Evolutionary conservation across 2,888 invertebrate genomes (phyloP).

Genomic region (Caenorhabditis angaria): DNA sequence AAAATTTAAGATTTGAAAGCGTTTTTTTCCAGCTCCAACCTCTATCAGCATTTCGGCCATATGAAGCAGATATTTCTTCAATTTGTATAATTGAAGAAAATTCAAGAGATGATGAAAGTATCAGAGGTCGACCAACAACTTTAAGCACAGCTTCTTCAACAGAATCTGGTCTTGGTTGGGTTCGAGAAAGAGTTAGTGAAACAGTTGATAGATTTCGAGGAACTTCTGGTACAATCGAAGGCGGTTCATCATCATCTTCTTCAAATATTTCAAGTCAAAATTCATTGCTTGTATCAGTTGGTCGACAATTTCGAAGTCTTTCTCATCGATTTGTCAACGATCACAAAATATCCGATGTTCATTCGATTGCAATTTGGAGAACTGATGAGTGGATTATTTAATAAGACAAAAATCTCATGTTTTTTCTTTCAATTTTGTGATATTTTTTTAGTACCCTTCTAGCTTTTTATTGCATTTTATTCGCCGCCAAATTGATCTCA

Average conservation of each 20-base stretch:
- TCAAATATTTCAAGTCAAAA: not conserved
- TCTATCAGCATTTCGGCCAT: slow-evolving; percentile 55
- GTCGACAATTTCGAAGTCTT: slow-evolving; percentile 45
- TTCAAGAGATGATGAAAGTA: slow-evolving; percentile 43
- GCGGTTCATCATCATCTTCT: slow-evolving; percentile 21
- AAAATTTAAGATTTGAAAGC: not conserved
- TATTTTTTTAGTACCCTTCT: not conserved
- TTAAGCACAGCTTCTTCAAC: slow-evolving; percentile 42
- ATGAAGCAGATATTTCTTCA: slow-evolving; percentile 38
- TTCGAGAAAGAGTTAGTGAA: slow-evolving; percentile 54
- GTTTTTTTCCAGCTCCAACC: slow-evolving; percentile 53
- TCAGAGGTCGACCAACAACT: slow-evolving; percentile 18
- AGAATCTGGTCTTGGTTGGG: slow-evolving; percentile 55
- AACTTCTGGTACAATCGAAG: slow-evolving; percentile 22
- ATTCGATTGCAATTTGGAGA: slow-evolving; percentile 48
- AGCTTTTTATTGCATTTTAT: not conserved
- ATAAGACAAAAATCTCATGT: not conserved
- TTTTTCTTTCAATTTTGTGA: not conserved
- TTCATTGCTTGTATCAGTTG: slow-evolving; percentile 26
- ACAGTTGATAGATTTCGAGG: slow-evolving; percentile 50
- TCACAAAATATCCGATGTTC: slow-evolving; percentile 35
- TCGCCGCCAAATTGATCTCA: not conserved
- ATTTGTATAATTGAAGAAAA: slow-evolving; percentile 47
- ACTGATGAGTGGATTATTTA: slow-evolving; percentile 45
- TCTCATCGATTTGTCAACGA: slow-evolving; percentile 54